phyloP scores from a whole-genome alignment of 2,888 invertebrate genomes.

The Andrena fulva region DNA sequence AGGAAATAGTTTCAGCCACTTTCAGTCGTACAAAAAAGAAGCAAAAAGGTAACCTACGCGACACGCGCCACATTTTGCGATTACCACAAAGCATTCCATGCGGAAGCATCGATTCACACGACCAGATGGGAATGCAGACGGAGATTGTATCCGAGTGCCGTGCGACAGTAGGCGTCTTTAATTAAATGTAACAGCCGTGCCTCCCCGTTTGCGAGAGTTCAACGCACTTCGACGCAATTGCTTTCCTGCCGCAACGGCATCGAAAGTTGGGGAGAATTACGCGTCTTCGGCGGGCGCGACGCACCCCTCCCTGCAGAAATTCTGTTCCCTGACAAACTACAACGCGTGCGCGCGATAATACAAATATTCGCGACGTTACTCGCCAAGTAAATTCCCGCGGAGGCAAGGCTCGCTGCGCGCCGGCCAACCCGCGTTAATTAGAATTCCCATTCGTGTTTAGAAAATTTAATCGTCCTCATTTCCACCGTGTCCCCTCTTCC shows the following conservation, averaged over 20 bases:
- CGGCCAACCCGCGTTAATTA: conserved; percentile 21
- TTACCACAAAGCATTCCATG: too few relatives aligned
- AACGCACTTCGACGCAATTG: conserved; percentile 16
- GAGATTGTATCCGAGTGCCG: not conserved
- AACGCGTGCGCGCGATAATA: not conserved
- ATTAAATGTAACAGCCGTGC: conserved; percentile 20
- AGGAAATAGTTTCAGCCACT: conserved; percentile 22
- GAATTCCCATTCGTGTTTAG: conserved; percentile 8
- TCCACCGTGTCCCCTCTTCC: not conserved
- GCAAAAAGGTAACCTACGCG: too few relatives aligned
- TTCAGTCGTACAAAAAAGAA: not conserved
- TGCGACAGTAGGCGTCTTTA: not conserved
- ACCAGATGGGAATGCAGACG: not conserved
- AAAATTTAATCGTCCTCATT: conserved; percentile 12
- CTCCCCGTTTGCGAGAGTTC: conserved; percentile 1
- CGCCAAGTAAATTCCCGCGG: not conserved
- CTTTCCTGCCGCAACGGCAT: conserved; percentile 20
- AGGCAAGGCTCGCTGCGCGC: not conserved
- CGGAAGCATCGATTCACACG: too few relatives aligned
- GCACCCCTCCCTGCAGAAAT: not conserved
- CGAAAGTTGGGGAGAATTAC: conserved; percentile 21
- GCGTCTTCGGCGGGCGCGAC: not conserved
- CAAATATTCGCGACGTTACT: conserved; percentile 22
- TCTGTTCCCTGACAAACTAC: not conserved
- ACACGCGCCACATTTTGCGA: too few relatives aligned